Conservation (phyloP, 2,113 vertebrate species). For the Aramus guarauna region DNA sequence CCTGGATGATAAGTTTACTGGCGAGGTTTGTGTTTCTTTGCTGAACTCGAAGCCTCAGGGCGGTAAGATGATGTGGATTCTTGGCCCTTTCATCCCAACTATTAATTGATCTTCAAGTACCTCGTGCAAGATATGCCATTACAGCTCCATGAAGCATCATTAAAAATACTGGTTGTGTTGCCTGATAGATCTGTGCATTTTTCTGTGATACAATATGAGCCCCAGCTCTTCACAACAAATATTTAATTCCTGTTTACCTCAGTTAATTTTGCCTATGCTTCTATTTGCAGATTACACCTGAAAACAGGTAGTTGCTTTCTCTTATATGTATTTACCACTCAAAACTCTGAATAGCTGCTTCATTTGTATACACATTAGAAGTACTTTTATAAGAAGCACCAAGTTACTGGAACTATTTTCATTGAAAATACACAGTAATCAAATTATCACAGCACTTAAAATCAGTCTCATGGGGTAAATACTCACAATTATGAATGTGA, state of each 20-base stretch:
- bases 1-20: conserved; percentile 43
- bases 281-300: background rate
- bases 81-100: conserved; percentile 1
- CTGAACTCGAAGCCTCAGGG: conserved; percentile 32
- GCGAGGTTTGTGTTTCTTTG: background rate
- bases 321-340: background rate
- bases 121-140: background rate
- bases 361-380: background rate
- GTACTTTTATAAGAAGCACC: background rate
- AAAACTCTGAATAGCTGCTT: conserved; percentile 5
- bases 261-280: background rate
- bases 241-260: background rate
- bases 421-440: background rate
- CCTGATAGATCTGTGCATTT: background rate
- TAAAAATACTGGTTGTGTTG: background rate
- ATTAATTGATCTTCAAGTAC: conserved; percentile 10
- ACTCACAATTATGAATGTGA: background rate
- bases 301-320: background rate
- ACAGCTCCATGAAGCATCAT: background rate
- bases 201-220: background rate
- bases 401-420: conserved; percentile 15
- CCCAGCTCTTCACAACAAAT: background rate
- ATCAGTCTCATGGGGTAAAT: conserved; percentile 27
- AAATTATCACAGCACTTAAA: conserved; percentile 28
- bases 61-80: fast-evolving